Evolutionary conservation across 2,113 vertebrate genomes (phyloP), one percentile per base, ranked within the genome.

Genomic region (Mormoops blainvillei): DNA sequence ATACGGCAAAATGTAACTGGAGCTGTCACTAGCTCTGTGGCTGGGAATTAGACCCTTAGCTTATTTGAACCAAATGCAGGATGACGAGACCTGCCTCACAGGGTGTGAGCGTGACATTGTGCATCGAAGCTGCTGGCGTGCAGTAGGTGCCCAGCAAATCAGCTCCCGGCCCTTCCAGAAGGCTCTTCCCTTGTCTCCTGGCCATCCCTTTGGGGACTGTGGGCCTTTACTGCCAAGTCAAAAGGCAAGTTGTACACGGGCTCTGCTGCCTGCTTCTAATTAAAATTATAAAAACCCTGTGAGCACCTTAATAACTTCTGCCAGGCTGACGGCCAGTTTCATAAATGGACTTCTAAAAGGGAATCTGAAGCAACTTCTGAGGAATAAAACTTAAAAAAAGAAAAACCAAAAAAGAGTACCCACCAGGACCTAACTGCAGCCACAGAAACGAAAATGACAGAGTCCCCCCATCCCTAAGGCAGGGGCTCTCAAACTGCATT

Each of bases 241-340:
- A 97, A 98, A 28, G 58, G 96, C 94, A 98, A 92, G 92, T 97
- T 98, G 98, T 97, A 93, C 94, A 96, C 73, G 89, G 96, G 92
- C 89, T 97, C 93, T 83, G 94, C 97, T 98, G 97, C 96, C 97
- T 98, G 87, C 97, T 98, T 98, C 96, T 98, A 98, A 98, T 98
- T 98, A 98, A 98, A 98, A 97, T 97, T 74, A 70, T 98, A 98
- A 98, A 98, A 85, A 89, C 87, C 95, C 91, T 95, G 85, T 92
- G 97, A 96, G 81, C 96, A 87, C 91, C 58, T 97, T 97, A 97
- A 98, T 98, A 96, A 97, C 90, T 97, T 98, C 91, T 96, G 80
- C 90, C 84, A 48, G 43, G 82, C 94, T 92, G 95, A 96, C 97
- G 94, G 96, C 92, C 86, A 78, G 67, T 97, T 98, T 97, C 97